A percentile compares a stretch with the other conserved stretches of the same genome.
Conservation (phyloP, 2,888 invertebrate species). For the Rhingia campestris region DNA sequence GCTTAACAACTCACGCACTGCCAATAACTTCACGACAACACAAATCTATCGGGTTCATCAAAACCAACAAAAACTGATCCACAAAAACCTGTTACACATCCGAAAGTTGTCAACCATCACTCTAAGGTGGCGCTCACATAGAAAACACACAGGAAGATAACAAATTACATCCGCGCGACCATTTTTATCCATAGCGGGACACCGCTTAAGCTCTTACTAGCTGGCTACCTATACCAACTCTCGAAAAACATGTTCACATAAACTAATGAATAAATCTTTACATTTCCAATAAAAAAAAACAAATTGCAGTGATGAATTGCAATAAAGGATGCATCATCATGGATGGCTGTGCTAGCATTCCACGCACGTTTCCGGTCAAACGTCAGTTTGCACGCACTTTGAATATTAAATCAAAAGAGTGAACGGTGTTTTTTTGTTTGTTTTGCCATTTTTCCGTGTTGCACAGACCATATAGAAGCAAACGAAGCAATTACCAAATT, state of each 20-base stretch:
- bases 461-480: not conserved
- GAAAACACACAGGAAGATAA: conserved; percentile 32
- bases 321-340: conserved; percentile 14
- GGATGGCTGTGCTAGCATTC: conserved; percentile 28
- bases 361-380: conserved; percentile 68
- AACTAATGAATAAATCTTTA: conserved; percentile 47
- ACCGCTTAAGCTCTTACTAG: not conserved
- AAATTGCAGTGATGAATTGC: conserved; percentile 21
- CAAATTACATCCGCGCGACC: conserved; percentile 45
- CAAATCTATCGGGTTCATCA: conserved; percentile 3
- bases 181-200: not conserved
- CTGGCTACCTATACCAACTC: not conserved
- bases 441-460: not conserved
- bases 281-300: not conserved
- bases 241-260: conserved; percentile 39
- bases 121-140: conserved; percentile 59
- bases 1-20: conserved; percentile 36
- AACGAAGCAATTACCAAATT: conserved; percentile 37
- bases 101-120: conserved; percentile 61
- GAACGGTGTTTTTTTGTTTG: conserved; percentile 4
- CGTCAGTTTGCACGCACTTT: conserved; percentile 58
- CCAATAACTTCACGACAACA: not conserved
- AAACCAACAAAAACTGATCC: not conserved
- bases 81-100: conserved; percentile 61
- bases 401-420: conserved; percentile 41